Base-by-base conservation (phyloP, 2,113 vertebrate genomes). In the Pelodiscus sinensis region DNA sequence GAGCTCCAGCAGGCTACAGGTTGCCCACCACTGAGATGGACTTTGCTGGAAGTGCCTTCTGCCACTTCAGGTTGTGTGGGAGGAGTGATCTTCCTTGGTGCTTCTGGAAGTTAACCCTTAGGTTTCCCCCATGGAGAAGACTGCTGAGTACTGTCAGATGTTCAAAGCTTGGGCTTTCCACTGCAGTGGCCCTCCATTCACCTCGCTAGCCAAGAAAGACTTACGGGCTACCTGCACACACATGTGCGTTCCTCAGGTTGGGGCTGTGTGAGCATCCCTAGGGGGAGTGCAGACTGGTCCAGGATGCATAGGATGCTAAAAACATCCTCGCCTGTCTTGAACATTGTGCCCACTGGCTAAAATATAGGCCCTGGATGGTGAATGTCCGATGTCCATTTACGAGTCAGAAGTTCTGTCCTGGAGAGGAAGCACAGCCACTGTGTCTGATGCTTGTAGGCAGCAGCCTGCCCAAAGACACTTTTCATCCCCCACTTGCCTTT, bases 321-420 rank as follows among this genome's bases (percentile, higher is more conserved):
- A 78, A 3, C 29, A 71, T 27, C 80, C 51, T 54, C 38, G 8
- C 16, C 19, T 51, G 24, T 2, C 25, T 81, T 15, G 16, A 51
- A 44, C 58, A 8, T 14, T 75, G 51, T 65, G 44, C 5, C 86
- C 65, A 2, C 9, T 80, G 7, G 5, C 1, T 0, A 1, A 13
- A 15, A 7, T 55, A 85, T 44, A 4, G 85, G 35, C 9, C 35
- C 25, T 62, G n/a, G 6, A 57, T 44, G 11, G 16, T 50, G 31
- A 14, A 24, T 27, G 84, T 44, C 44, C 6, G 5, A 0, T 24
- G 6, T 25, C 3, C 35, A 5, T 1, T 18, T 29, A 0, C 50
- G 14, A 54, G 19, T 38, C 84, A 38, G 16, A 5, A 4, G 25
- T 27, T 5, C 51, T 84, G n/a, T 38, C 68, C 13, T 35, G 27